phyloP scores from a whole-genome alignment of 2,113 vertebrate genomes.

The Catagonus wagneri region DNA sequence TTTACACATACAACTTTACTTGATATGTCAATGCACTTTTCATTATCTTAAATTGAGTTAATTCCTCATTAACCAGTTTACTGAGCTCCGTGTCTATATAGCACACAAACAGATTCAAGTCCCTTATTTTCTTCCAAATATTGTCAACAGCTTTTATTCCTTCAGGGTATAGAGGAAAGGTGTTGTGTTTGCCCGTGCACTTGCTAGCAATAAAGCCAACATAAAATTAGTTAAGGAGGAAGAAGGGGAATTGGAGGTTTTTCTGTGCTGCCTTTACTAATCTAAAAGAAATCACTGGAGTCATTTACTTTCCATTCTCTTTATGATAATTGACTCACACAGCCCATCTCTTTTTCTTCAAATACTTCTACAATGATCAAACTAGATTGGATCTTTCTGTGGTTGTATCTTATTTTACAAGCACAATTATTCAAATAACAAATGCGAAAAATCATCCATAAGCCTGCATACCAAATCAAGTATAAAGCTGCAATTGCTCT shows the following conservation, averaged over 20 bases:
- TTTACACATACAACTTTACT: conserved; percentile 61
- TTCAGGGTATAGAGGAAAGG: conserved; percentile 79
- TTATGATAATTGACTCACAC: conserved; percentile 84
- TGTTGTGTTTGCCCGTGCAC: conserved; percentile 81
- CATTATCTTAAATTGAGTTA: conserved; percentile 76
- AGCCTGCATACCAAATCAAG: conserved; percentile 39
- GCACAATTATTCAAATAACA: conserved; percentile 73
- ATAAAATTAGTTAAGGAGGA: conserved; percentile 86
- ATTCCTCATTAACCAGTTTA: conserved; percentile 83
- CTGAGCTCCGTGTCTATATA: conserved; percentile 62
- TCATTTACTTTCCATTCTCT: conserved; percentile 82
- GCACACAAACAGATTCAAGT: conserved; percentile 78
- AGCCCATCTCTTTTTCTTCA: conserved; percentile 79
- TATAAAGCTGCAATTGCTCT: conserved; percentile 37
- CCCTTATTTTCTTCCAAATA: conserved; percentile 80
- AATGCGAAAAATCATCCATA: conserved; percentile 49
- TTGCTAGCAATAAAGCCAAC: conserved; percentile 84
- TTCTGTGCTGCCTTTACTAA: conserved; percentile 81
- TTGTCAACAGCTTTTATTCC: conserved; percentile 84
- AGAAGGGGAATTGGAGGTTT: conserved; percentile 78
- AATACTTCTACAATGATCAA: conserved; percentile 78
- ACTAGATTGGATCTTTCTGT: conserved; percentile 72
- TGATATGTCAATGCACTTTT: conserved; percentile 66
- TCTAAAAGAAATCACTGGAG: conserved; percentile 75
- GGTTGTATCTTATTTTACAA: conserved; percentile 65